Evolutionary conservation across 1,140 invertebrate species (phyloP), one percentile per base, ranked within the genome.

Genomic region (Eulimnadia texana): DNA sequence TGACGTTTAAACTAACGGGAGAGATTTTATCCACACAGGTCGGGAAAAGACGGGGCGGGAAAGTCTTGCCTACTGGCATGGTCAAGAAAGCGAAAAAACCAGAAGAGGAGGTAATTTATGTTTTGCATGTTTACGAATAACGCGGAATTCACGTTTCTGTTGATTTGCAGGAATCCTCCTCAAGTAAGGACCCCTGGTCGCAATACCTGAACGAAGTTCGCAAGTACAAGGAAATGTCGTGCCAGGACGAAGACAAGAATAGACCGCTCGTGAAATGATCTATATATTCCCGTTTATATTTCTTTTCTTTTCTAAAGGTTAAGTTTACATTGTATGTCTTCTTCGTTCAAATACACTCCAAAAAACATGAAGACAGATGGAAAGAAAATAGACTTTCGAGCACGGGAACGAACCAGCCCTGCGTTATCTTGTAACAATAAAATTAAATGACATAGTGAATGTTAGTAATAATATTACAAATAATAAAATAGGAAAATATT

Each of bases 131-230:
- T 51, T 2, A 16, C 27, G 0, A 6, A 29, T 11, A 3, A 0
- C 20, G 10, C 13, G n/a, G 11, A 27, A 11, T 24, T 51, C 6
- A 55, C 50, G n/a, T 60, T 60, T 47, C 64, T 6, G 22, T 64
- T 16, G 16, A 42, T 63, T 58, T 63, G 11, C 54, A 67, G 62
- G 64, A 62, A 6, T 65, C 66, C 24, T 83, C 84, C 0, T 63
- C 66, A 27, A 69, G 68, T 24, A 88, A 86, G 71, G 90, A 93
- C 74, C 88, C 90, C 6, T 94, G 90, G 90, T 86, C 88, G 0
- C 73, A 90, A 2, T 95, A 95, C 68, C 84, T 94, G 82, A 85
- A 84, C 25, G 91, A 94, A 80, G 91, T 95, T 6, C 86, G 90
- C 70, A 87, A 88, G 68, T 95, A 94, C 68, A 84, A 88, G 70